These are phyloP conservation scores for Cyanoderma ruficeps DNA, from an alignment of 2,113 vertebrate genomes.

Conservation along the genomic window DNA sequence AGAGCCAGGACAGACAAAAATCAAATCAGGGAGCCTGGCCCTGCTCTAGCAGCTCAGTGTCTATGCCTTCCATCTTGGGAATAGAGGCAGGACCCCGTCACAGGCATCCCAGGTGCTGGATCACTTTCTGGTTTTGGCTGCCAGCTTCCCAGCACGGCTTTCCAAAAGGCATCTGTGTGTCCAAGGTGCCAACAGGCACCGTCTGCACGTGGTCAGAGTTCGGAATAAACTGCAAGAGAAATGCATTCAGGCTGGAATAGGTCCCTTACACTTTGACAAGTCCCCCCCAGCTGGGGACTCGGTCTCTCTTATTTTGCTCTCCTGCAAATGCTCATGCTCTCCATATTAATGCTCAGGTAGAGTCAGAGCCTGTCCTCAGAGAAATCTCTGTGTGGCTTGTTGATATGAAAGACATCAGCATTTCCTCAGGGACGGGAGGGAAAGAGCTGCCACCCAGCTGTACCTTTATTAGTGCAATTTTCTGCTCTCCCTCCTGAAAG, in stretches of 20 bases:
- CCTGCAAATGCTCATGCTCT: background rate
- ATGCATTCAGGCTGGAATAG: background rate
- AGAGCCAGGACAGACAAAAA: background rate
- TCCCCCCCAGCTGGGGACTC: background rate
- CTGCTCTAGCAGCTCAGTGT: background rate
- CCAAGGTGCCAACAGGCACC: background rate
- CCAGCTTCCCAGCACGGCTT: background rate
- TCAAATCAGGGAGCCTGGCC: background rate
- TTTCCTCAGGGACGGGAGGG: background rate
- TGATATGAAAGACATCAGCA: background rate
- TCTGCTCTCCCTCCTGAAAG: background rate
- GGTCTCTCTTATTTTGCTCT: background rate
- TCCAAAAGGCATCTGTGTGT: background rate
- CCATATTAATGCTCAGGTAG: background rate
- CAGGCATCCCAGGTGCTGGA: background rate
- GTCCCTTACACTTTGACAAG: background rate
- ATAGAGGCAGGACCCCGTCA: accelerated
- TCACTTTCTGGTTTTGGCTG: background rate
- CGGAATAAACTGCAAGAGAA: background rate
- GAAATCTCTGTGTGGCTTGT: background rate
- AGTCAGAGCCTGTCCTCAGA: background rate
- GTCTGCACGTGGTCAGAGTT: background rate
- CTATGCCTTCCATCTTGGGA: background rate
- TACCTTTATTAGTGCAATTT: background rate
- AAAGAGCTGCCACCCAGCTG: background rate